Percentiles rank a stretch among this genome's conserved stretches.
phyloP scores from a whole-genome alignment of 2,797 vertebrate genomes.

The Paedocypris micromegethes region DNA sequence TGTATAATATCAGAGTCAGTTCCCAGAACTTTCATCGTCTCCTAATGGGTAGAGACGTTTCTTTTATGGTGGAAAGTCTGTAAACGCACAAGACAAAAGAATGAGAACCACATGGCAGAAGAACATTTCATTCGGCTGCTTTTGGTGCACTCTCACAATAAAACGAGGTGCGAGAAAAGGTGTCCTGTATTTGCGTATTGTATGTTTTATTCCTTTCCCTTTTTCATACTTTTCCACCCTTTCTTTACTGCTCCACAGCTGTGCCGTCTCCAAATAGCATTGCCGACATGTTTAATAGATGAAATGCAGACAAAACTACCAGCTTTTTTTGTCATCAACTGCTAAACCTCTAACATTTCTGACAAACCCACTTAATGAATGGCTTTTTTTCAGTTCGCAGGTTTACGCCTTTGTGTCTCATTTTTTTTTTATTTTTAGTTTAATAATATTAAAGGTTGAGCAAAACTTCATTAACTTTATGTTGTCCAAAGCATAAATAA shows the following conservation, averaged over 20 bases:
- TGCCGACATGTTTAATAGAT: constrained; percentile 60
- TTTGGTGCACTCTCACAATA: neutral
- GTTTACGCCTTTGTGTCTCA: no score
- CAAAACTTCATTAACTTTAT: no score
- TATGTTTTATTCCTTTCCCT: constrained; percentile 54
- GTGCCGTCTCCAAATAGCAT: constrained; percentile 60
- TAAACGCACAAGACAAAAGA: constrained; percentile 25
- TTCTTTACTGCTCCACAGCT: constrained; percentile 63
- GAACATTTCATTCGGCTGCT: neutral
- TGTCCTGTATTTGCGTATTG: constrained; percentile 46
- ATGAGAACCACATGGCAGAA: constrained; percentile 19
- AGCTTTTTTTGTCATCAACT: constrained; percentile 49
- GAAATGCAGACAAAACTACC: constrained; percentile 53
- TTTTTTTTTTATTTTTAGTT: no score
- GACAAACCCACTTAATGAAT: no score
- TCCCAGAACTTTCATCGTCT: constrained; percentile 15
- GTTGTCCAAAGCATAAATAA: no score
- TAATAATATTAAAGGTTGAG: no score
- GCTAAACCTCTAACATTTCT: constrained; percentile 63
- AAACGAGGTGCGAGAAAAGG: constrained; percentile 37
- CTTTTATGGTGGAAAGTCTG: constrained; percentile 10
- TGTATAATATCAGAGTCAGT: neutral
- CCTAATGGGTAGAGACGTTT: constrained; percentile 7
- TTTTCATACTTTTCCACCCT: constrained; percentile 62
- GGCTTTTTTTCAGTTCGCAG: no score